Percentiles rank a stretch among this genome's conserved stretches.
phyloP scores from a whole-genome alignment of 2,113 vertebrate species.

The Thunnus thynnus region DNA sequence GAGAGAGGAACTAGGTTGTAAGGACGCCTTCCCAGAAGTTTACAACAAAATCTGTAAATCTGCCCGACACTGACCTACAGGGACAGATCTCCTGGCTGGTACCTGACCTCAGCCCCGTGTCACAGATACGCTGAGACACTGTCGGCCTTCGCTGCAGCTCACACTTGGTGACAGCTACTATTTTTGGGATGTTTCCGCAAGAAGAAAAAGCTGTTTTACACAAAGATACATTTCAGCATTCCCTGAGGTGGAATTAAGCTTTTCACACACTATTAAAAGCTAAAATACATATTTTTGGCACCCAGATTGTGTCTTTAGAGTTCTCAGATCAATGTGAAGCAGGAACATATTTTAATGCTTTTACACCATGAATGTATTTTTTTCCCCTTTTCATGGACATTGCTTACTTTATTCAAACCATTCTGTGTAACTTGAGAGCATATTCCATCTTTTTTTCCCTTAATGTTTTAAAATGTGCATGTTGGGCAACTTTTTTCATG shows the following conservation, averaged over 20 bases:
- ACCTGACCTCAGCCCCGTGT: slow-evolving; percentile 69
- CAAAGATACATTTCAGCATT: not conserved
- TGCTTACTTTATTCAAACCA: not conserved
- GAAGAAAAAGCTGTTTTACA: not conserved
- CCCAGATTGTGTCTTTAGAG: not conserved
- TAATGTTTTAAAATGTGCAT: not conserved
- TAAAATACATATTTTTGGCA: not conserved
- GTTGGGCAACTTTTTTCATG: not conserved
- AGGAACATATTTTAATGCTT: not conserved
- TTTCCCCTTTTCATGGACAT: not conserved
- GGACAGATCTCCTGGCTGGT: not conserved
- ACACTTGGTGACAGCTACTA: not conserved
- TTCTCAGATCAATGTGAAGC: not conserved
- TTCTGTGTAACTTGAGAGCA: not conserved
- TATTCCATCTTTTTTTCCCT: not conserved
- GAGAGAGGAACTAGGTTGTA: slow-evolving; percentile 90
- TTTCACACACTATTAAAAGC: not conserved
- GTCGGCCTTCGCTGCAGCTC: not conserved
- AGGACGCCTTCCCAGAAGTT: slow-evolving; percentile 95
- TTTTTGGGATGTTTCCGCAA: not conserved
- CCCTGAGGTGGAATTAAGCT: not conserved
- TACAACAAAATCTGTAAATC: slow-evolving; percentile 99
- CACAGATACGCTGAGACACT: fast-evolving
- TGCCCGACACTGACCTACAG: slow-evolving; percentile 90
- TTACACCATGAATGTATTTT: slow-evolving; percentile 9